Base-by-base conservation (phyloP, 2,888 invertebrate species). In the Sphecodes monilicornis region DNA sequence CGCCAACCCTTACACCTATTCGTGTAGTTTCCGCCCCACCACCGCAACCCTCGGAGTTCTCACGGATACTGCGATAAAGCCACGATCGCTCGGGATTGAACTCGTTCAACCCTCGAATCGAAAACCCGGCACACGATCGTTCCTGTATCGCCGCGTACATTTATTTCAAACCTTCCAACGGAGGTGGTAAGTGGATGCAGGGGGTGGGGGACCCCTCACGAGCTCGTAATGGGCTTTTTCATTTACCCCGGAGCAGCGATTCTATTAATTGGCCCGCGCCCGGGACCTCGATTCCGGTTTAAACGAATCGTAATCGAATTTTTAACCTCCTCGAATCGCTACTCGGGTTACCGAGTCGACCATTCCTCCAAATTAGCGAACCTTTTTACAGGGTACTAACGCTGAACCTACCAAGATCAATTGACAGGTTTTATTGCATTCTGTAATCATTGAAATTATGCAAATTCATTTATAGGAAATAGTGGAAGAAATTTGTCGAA, bases 81-180 rank as follows among this genome's bases (percentile, higher is more conserved):
- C 84, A 50, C 89, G 90, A 93, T 93, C 92, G 91, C 89, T 87
- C 90, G 89, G 90, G 95, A 96, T 66, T 95, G 94, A 93, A 95
- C 95, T 86, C 88, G 66, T 89, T 94, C 95, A 66, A 78, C 93
- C 94, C 74, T 94, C 90, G 95, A 95, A 80, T 95, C 95, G 22
- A 95, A 86, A 77, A 80, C 64, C 77, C 82, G 76, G n/a, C 79
- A 71, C 82, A 70, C 80, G 87, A 82, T 81, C 87, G 60, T 74
- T 74, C 66, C 73, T 82, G 57, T 84, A 76, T 78, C 77, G 75
- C 22, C 69, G 79, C 43, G 74, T 78, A 50, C 78, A 74, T 84
- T 88, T 86, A 80, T 82, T 86, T 76, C 75, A 76, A 64, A 3
- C n/a, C 82, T 54, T 18, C 46, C 26, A 32, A 46, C n/a, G 64